Evolutionary conservation across 2,888 invertebrate genomes (phyloP), one percentile per base, ranked within the genome.

Genomic region (Hemithea aestivaria): DNA sequence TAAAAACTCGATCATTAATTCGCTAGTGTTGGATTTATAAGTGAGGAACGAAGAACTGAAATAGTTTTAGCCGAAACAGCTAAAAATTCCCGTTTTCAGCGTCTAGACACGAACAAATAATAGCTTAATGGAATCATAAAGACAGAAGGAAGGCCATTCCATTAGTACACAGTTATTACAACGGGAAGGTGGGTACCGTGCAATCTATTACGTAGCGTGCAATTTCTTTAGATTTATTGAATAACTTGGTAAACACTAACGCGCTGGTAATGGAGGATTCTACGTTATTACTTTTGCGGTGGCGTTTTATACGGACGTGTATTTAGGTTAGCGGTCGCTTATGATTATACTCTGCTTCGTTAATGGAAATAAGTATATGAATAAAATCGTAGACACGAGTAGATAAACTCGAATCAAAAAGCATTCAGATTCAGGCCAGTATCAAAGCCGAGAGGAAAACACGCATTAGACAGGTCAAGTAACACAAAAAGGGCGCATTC

Each of bases 161-260:
- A 51, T 51, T 51, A 51, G 46, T 42, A 51, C 44, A 40, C 46
- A 45, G 48, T 51, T 48, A 51, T 51, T 51, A 48, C 51, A 38
- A 37, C 40, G 48, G 29, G 39, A 37, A 48, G 46, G 49, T 42
- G 50, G 51, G 40, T 39, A 36, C 45, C 45, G 39, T 41, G 45
- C 51, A 53, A 51, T 51, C 47, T 51, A 53, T 53, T 51, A 51
- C 48, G 31, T 23, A 35, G 40, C 46, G 45, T 42, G 51, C 47
- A 45, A 51, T 53, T 53, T 53, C 51, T 53, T 36, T 43, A 53
- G 51, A 53, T 53, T 53, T 51, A 53, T 53, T 48, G 53, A 53
- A 53, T 48, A 51, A 53, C 47, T 48, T 51, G 45, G 48, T 44
- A 51, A 48, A 48, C 51, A 48, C 48, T 48, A 46, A 51, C 44